Evolutionary conservation across 2,888 invertebrate genomes (phyloP), one percentile per base, ranked within the genome.

Genomic region (Sminthurinus aureus): DNA sequence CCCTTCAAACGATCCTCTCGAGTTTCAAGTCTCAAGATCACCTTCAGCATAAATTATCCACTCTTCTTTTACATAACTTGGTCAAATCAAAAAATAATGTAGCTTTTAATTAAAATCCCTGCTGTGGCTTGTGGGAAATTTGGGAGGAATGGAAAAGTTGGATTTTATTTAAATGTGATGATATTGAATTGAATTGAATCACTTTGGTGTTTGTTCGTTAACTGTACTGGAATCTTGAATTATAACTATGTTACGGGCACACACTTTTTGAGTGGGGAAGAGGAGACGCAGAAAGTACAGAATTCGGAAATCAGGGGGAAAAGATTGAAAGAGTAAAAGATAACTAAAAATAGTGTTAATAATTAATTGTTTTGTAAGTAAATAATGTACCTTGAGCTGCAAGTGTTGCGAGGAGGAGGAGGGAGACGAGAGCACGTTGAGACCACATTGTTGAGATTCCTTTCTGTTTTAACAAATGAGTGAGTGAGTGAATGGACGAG

Each of bases 361-460:
- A 38, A 38, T 1, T 38, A 38, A 38, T 38, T 38, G 38, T 38
- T 64, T 64, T 22, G n/a, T 76, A 76, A 52, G n/a, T 50, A 15
- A 64, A 64, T 22, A 15, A 18, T 12, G 50, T 81, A 81, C 80
- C 80, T 79, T 79, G 66, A 52, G 80, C 58, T 18, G 73, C 50
- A 20, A 81, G 18, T 26, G 73, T 22, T 81, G 58, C 73, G 24
- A 81, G 15, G 38, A 81, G 52, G 80, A 81, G 50, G 58, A 20
- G 13, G 12, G 24, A 58, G 15, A 52, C 0, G 50, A 81, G 73
- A 26, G 52, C 2, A 22, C 38, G 73, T 81, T 73, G 80, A 81
- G 80, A 50, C 73, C 73, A 81, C 80, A 81, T 81, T 73, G 73
- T 71, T n/a, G n/a, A 20, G 67, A 67, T 38, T 38, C 3, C 22